Evolutionary conservation across 2,113 vertebrate species (phyloP).

Genomic region (Crotalus horridus): DNA sequence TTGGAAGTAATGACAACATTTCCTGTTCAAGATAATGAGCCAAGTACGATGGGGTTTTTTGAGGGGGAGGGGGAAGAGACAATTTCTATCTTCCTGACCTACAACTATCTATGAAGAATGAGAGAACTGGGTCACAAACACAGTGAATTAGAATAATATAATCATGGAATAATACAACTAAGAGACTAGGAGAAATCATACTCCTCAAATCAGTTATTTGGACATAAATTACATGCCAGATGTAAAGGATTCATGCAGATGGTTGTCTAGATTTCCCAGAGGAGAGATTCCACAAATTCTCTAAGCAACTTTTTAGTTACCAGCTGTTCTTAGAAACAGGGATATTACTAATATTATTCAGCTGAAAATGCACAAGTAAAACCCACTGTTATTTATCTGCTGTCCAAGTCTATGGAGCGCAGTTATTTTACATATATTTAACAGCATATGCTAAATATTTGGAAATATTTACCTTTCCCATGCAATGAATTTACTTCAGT

Average conservation of each 20-base stretch:
- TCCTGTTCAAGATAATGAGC: neutral
- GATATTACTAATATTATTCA: neutral
- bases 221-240: neutral
- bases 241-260: neutral
- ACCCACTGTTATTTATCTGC: neutral
- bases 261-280: neutral
- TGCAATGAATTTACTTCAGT: neutral
- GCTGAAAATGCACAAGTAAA: conserved; percentile 9
- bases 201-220: neutral
- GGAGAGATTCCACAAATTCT: conserved; percentile 14
- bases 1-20: neutral
- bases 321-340: neutral
- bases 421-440: neutral
- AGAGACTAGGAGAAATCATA: neutral
- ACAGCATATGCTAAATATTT: neutral
- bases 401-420: neutral
- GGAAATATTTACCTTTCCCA: neutral
- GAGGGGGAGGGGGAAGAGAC: too few species aligned
- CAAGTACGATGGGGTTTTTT: neutral
- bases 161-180: neutral
- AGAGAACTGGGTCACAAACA: neutral
- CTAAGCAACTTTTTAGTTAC: neutral
- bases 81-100: neutral
- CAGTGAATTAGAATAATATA: neutral
- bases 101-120: neutral